Evolutionary conservation across 2,888 invertebrate species (phyloP).

Genomic region (Prenolepis imparis): DNA sequence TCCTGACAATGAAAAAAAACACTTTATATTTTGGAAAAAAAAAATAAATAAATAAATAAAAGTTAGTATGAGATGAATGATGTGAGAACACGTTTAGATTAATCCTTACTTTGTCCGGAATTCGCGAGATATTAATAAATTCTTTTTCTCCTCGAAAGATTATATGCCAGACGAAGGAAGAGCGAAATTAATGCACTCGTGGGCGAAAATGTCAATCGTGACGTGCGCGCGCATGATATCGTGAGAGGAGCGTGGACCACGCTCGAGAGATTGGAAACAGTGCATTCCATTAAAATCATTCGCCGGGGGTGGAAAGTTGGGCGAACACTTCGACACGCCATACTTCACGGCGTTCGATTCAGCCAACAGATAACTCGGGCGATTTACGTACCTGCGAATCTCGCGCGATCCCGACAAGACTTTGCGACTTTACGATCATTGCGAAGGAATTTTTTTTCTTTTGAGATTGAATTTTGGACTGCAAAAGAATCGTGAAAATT

Average conservation of each 20-base stretch:
- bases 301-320: slow-evolving; percentile 38
- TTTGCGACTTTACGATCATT: neutral
- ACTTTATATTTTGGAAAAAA: neutral
- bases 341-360: slow-evolving; percentile 47
- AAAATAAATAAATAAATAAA: neutral
- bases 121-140: neutral
- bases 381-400: slow-evolving; percentile 46
- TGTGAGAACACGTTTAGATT: neutral
- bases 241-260: slow-evolving; percentile 14
- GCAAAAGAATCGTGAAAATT: neutral
- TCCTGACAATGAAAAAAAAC: neutral
- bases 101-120: neutral
- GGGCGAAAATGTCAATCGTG: slow-evolving; percentile 33
- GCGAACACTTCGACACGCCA: slow-evolving; percentile 47
- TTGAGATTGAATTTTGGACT: neutral
- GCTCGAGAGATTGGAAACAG: slow-evolving; percentile 47
- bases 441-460: slow-evolving; percentile 28
- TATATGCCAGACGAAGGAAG: neutral
- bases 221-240: neutral
- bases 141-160: neutral
- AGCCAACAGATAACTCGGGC: slow-evolving; percentile 34
- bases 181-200: slow-evolving; percentile 38
- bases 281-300: slow-evolving; percentile 48
- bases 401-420: neutral
- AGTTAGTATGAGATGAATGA: neutral